Percentiles rank a stretch among this genome's conserved stretches.
These are phyloP conservation scores for Drosophila rhopaloa DNA, from an alignment of 1,140 invertebrate species.

Conservation along the genomic window DNA sequence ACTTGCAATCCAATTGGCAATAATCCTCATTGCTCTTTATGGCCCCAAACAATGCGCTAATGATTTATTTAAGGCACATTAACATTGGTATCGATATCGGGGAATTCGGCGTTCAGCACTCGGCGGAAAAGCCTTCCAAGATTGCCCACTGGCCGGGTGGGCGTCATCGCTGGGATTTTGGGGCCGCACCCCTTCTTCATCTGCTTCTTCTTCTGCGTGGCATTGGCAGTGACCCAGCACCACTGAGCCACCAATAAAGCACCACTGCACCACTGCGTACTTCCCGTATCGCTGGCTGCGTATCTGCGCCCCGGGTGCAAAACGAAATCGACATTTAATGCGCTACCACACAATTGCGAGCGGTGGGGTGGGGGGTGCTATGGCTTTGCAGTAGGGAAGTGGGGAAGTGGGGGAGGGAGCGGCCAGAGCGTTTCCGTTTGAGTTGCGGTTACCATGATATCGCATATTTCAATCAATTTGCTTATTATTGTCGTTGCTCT, in stretches of 20 bases:
- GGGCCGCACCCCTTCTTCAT: constrained; percentile 3
- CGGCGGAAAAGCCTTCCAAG: constrained; percentile 30
- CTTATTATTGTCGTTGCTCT: constrained; percentile 80
- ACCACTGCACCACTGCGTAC: constrained; percentile 52
- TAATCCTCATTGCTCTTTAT: constrained; percentile 19
- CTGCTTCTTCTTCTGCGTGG: constrained; percentile 39
- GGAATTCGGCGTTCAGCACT: constrained; percentile 40
- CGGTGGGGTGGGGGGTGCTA: constrained; percentile 11
- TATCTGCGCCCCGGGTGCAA: constrained; percentile 75
- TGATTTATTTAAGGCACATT: constrained; percentile 78
- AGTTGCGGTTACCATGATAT: constrained; percentile 74
- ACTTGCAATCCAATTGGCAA: constrained; percentile 11
- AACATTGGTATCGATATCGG: constrained; percentile 32
- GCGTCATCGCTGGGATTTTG: constrained; percentile 47
- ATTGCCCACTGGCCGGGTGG: constrained; percentile 75
- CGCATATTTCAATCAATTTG: constrained; percentile 83
- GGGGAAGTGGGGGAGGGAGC: constrained; percentile 8
- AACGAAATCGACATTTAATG: constrained; percentile 83
- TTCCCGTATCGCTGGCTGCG: constrained; percentile 67
- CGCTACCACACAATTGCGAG: constrained; percentile 70
- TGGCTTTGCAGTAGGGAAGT: neutral
- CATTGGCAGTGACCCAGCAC: constrained; percentile 75
- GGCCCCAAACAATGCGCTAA: constrained; percentile 60
- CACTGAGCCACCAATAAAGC: constrained; percentile 6
- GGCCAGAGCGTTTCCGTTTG: constrained; percentile 66